Evolutionary conservation across 2,797 vertebrate genomes (phyloP), one percentile per base, ranked within the genome.

Genomic region (Gymnocypris eckloni): DNA sequence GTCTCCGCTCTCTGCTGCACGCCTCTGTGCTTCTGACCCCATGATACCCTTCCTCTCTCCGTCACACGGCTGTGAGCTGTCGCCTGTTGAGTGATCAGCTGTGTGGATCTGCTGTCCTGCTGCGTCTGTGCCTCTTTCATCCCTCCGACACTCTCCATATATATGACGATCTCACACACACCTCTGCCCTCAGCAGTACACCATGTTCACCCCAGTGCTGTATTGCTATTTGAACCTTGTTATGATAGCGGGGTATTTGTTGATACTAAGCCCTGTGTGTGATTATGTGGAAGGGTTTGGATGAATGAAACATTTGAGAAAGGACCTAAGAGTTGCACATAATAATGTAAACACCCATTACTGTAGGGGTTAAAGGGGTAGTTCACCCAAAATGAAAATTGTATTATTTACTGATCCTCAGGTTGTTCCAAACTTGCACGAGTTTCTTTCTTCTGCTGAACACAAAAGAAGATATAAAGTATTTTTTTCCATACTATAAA

Each of bases 81-180:
- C 77, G n/a, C 85, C 45, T 78, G 84, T 83, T 54, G 76, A 59
- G 79, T 88, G 88, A 89, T 88, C 81, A 87, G 78, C 89, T 85
- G 70, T 83, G 83, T 84, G 72, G 16, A 43, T 71, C 64, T 87
- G 84, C 78, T 75, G 56, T 77, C 87, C 81, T 86, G 80, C 81
- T 80, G 87, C 41, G 81, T 22, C 75, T 82, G 72, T 61, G n/a
- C 33, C 39, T 15, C 76, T 88, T 84, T 86, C 80, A 81, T 86
- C 85, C 73, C 22, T 45, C 48, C 80, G 54, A 69, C 56, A 12
- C 64, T 64, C 79, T 70, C 50, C 84, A 69, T 59, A 69, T 59
- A 39, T 64, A 25, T 39, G 71, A 86, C 70, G 82, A 25, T 76
- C 20, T 75, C 52, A 77, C 76, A 76, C 52, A 73, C 79, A 79